Base-by-base conservation (phyloP, 2,797 vertebrate genomes). In the Odontamblyopus lacepedii region DNA sequence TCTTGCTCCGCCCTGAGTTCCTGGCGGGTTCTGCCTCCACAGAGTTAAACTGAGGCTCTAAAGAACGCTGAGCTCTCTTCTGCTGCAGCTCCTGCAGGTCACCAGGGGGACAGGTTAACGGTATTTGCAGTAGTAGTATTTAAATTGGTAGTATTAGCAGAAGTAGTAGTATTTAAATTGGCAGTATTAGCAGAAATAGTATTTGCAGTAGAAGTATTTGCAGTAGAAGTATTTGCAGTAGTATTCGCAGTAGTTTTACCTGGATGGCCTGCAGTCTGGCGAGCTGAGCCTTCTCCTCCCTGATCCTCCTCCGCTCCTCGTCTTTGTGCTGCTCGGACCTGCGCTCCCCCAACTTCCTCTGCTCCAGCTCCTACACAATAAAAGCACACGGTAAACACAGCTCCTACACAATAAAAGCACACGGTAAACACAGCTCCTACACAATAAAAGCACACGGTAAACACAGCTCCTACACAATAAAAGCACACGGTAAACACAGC, bases 231-330 rank as follows among this genome's bases (percentile, higher is more conserved):
- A 23, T 23, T 23, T 23, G 23, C 23, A 57, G 7, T 23, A 57
- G 56, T 57, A 27, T 0, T 57, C 3, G 11, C 23, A 26, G 56
- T 57, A 57, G 23, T 13, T 11, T 19, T 23, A 98, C 97, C 95
- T 98, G 94, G 70, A 98, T 94, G 75, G 96, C 97, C 0, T 93
- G 92, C 0, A 89, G 91, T 8, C 96, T 92, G 2, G 96, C 96
- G 66, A 94, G 89, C 0, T 92, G 95, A 0, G 96, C 96, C 82
- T 96, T 98, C 85, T 98, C 96, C 78, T 98, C 96, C 0, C 96
- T 94, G 69, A 95, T 93, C 30, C 84, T 93, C 70, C 80, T 94
- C 57, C 96, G 90, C 0, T 96, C 96, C 1, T 94, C 93, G 0
- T 93, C 95, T 74, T 90, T 95, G 80, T 85, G 93, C 75, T 91